Conservation (phyloP, 2,113 vertebrate genomes). For the human region GRCh38 chr20:923001-923500, state of each 20-base stretch:
- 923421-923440: no score
- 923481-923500: no score
- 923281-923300: background rate
- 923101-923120: slow-evolving; percentile 61
- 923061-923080: slow-evolving; percentile 70
- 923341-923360: background rate
- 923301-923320: background rate
- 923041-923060: slow-evolving; percentile 54
- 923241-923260: background rate
- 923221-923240: background rate
- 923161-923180: slow-evolving; percentile 58
- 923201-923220: background rate
- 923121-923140: slow-evolving; percentile 61
- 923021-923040: slow-evolving; percentile 20
- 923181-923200: background rate
- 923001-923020: background rate
- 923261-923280: background rate
- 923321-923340: background rate
- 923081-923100: slow-evolving; percentile 49
- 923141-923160: slow-evolving; percentile 60
- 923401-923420: background rate
- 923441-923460: no score
- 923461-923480: no score
- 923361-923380: background rate
- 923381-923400: slow-evolving; percentile 9